A percentile compares a stretch with the other conserved stretches of the same genome.
These are phyloP conservation scores for Orthonychiurus folsomi DNA, from an alignment of 2,888 invertebrate genomes.

Conservation along the genomic window DNA sequence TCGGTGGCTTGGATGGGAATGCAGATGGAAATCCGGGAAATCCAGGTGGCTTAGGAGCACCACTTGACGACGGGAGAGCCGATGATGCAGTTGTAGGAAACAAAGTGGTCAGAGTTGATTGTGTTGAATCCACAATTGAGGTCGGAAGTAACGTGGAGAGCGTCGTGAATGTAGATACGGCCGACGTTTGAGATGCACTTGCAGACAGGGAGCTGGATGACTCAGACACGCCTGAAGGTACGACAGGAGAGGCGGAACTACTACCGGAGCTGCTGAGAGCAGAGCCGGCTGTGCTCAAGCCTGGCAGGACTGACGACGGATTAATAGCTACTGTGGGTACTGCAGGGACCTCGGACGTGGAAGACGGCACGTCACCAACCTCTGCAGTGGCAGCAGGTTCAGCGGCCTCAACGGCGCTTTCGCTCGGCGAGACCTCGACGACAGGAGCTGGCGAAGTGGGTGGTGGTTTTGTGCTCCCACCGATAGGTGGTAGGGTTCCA, in stretches of 20 bases:
- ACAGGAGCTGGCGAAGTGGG: background rate
- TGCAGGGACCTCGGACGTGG: background rate
- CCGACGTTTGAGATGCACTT: background rate
- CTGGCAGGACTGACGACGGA: constrained; percentile 5
- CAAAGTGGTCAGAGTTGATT: constrained; percentile 9
- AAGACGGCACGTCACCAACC: constrained; percentile 9
- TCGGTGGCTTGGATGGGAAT: constrained; percentile 8
- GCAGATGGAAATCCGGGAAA: constrained; percentile 7
- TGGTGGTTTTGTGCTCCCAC: constrained; percentile 5
- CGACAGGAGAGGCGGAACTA: background rate
- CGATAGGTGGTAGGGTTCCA: constrained; percentile 8
- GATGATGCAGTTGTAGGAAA: constrained; percentile 5
- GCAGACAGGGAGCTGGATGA: background rate
- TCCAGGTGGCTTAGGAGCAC: constrained; percentile 4
- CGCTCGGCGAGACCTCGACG: background rate
- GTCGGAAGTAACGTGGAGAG: constrained; percentile 5
- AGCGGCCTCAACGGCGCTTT: background rate
- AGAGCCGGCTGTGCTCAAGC: constrained; percentile 5
- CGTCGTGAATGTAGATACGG: constrained; percentile 4
- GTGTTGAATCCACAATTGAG: background rate
- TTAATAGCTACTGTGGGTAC: constrained; percentile 6
- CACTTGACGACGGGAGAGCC: background rate
- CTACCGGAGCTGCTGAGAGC: background rate
- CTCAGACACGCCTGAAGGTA: background rate
- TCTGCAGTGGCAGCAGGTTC: no score